Conservation (phyloP, 2,888 invertebrate genomes). For the Cremastobaeus sp. region DNA sequence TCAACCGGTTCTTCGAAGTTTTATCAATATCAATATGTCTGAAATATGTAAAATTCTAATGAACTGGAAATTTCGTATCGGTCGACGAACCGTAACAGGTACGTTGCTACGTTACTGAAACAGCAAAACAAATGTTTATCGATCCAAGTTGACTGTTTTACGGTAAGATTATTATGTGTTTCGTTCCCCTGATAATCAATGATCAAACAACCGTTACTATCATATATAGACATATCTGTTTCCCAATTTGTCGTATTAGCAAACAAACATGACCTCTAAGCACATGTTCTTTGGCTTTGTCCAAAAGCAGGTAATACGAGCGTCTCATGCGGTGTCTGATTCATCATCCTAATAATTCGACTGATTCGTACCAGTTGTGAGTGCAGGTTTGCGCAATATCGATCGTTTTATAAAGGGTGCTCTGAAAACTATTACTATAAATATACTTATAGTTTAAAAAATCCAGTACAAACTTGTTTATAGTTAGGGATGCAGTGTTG, state of each 20-base stretch:
- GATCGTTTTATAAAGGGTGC: conserved; percentile 16
- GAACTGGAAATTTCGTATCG: conserved; percentile 19
- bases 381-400: neutral
- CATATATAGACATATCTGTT: conserved; percentile 2
- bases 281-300: too few relatives aligned
- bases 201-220: conserved; percentile 32
- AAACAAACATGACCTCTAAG: too few relatives aligned
- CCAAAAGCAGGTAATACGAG: too few relatives aligned
- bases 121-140: conserved; percentile 62
- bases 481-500: too few relatives aligned
- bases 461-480: too few relatives aligned
- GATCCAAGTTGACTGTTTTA: conserved; percentile 47
- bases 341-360: too few relatives aligned
- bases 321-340: neutral
- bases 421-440: too few relatives aligned
- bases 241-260: too few relatives aligned
- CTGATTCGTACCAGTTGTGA: too few relatives aligned
- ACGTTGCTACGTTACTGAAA: conserved; percentile 59
- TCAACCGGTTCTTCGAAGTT: too few relatives aligned
- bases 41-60: conserved; percentile 2
- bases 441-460: too few relatives aligned
- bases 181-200: conserved; percentile 29
- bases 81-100: conserved; percentile 47
- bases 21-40: too few relatives aligned
- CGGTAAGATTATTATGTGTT: conserved; percentile 18